Conservation (phyloP, 2,113 vertebrate genomes). For the Alethe diademata region DNA sequence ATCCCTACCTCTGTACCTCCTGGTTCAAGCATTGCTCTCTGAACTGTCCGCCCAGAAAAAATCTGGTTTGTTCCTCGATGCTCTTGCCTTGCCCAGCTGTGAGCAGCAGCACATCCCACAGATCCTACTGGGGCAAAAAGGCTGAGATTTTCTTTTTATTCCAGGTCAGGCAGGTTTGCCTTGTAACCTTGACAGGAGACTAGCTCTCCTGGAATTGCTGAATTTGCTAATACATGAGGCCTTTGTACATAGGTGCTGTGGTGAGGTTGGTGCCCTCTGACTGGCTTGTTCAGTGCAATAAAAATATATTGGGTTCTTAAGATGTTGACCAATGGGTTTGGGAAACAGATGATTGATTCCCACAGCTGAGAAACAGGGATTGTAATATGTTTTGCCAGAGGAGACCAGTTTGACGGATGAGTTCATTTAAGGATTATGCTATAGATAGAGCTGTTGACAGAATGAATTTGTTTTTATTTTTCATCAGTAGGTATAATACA, state of each 20-base stretch:
- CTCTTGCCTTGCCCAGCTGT: background rate
- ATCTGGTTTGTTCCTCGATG: accelerated
- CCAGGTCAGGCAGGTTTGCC: background rate
- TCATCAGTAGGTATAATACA: slow-evolving; percentile 64
- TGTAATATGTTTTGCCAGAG: slow-evolving; percentile 65
- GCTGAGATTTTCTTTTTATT: background rate
- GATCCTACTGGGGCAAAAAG: background rate
- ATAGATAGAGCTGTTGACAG: slow-evolving; percentile 84
- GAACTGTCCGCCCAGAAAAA: background rate
- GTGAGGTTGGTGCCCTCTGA: slow-evolving; percentile 38
- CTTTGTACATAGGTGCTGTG: slow-evolving; percentile 22
- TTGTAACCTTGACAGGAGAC: background rate
- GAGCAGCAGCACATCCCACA: background rate
- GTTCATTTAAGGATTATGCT: slow-evolving; percentile 70
- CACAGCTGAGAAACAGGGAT: slow-evolving; percentile 77
- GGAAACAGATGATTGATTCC: slow-evolving; percentile 80
- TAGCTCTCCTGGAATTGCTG: background rate
- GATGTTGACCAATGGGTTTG: slow-evolving; percentile 75
- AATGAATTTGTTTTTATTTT: slow-evolving; percentile 72
- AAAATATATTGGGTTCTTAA: slow-evolving; percentile 74
- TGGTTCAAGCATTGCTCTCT: background rate
- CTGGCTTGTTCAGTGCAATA: slow-evolving; percentile 38
- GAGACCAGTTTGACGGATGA: slow-evolving; percentile 67
- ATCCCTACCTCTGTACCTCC: background rate
- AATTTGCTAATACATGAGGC: background rate